These are phyloP conservation scores for Grus americana DNA, from an alignment of 2,113 vertebrate species.

Conservation along the genomic window DNA sequence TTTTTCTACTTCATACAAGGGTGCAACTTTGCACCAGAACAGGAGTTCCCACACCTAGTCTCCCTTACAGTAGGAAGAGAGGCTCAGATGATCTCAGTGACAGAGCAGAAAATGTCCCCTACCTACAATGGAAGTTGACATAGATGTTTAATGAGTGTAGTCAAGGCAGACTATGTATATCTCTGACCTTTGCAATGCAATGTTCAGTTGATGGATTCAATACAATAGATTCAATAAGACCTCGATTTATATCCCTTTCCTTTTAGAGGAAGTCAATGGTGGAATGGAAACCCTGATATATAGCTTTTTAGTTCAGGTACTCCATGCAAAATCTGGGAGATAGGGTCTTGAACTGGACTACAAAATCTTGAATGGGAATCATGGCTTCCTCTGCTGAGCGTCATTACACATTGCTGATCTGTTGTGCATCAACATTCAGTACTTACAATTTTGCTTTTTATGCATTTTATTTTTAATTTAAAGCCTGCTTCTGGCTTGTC, in stretches of 20 bases:
- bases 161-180: not conserved
- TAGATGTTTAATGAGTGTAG: not conserved
- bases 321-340: not conserved
- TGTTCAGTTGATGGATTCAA: not conserved
- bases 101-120: not conserved
- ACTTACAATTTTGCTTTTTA: not conserved
- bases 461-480: not conserved
- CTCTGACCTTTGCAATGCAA: not conserved
- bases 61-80: not conserved
- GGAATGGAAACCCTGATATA: not conserved
- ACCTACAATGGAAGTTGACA: not conserved
- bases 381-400: not conserved
- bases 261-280: not conserved
- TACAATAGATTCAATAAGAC: not conserved
- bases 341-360: not conserved
- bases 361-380: not conserved
- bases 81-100: not conserved
- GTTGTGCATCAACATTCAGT: not conserved
- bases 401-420: accelerated
- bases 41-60: not conserved
- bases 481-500: not conserved
- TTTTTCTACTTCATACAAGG: not conserved
- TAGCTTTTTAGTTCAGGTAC: not conserved
- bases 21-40: not conserved
- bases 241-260: not conserved